phyloP scores from a whole-genome alignment of 2,888 invertebrate genomes.

The Pheosia tremula region DNA sequence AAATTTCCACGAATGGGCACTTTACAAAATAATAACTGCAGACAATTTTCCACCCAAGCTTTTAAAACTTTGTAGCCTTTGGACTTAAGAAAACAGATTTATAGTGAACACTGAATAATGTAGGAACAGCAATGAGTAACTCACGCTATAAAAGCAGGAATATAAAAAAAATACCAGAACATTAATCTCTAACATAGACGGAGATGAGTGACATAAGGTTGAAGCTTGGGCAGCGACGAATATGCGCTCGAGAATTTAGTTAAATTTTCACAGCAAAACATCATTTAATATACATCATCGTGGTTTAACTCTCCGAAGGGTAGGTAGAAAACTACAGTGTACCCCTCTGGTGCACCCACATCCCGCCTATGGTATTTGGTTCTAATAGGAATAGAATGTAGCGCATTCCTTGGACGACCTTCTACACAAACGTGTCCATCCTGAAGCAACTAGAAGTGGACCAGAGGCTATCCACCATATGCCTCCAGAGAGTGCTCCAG shows the following conservation, averaged over 20 bases:
- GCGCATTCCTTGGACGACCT: no score
- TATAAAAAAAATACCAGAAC: neutral
- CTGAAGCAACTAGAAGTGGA: no score
- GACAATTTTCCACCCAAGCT: slow-evolving; percentile 28
- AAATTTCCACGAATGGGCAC: slow-evolving; percentile 17
- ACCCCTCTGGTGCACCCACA: no score
- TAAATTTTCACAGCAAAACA: slow-evolving; percentile 14
- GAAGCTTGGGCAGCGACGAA: neutral
- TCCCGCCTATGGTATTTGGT: no score
- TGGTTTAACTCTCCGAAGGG: no score
- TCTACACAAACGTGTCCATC: no score
- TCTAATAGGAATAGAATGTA: no score
- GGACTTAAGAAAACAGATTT: slow-evolving; percentile 20
- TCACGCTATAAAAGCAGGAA: neutral
- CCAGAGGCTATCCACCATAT: no score
- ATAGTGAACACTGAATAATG: slow-evolving; percentile 27
- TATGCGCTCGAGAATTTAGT: neutral
- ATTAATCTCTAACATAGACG: neutral
- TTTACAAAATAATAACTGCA: slow-evolving; percentile 29
- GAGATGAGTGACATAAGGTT: neutral
- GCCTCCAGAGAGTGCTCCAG: no score
- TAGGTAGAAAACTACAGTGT: no score
- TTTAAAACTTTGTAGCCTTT: slow-evolving; percentile 27
- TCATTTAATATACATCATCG: neutral
- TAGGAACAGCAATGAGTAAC: neutral